Evolutionary conservation across 2,113 vertebrate genomes (phyloP), one percentile per base, ranked within the genome.

Genomic region (Indicator indicator): DNA sequence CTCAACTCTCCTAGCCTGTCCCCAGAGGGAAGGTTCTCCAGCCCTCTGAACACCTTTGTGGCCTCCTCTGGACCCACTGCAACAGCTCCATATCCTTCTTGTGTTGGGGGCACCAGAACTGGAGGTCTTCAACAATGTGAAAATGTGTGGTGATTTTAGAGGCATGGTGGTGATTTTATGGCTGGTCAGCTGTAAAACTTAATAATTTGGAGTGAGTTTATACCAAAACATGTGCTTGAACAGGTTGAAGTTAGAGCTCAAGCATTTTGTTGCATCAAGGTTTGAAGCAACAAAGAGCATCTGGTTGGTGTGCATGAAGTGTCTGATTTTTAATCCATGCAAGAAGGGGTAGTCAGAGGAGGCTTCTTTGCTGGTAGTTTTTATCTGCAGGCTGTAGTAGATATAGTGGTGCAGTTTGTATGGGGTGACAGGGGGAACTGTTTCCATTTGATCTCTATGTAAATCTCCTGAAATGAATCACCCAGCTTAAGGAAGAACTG

Each of bases 401-500:
- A 30, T 71, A 27, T 56, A 77, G 87, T 83, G 83, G 89, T 93
- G 68, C 67, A 30, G 71, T 79, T 93, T 90, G 75, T 90, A 65
- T 64, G 82, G 71, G 68, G 50, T 74, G 87, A 91, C 80, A 32
- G 75, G 42, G 59, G 67, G 83, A n/a, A 5, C 9, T 5, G 32
- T 95, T 76, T 95, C 84, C 69, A 56, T 92, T 89, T 89, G 70
- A 79, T 91, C 80, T 90, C 84, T 70, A 28, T 69, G 63, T 94
- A 89, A 95, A 93, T 95, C 64, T 79, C 70, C 30, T 63, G 23
- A 68, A 72, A 38, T 42, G 42, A 86, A 88, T 90, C 44, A 54
- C 60, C 26, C 36, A 12, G 79, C 75, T 86, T 86, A 8, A 93
- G 94, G 87, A 97, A 92, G 85, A 85, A 33, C 15, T 59, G 72